Evolutionary conservation across 2,113 vertebrate genomes (phyloP), one percentile per base, ranked within the genome.

Genomic region (Bungarus multicinctus): DNA sequence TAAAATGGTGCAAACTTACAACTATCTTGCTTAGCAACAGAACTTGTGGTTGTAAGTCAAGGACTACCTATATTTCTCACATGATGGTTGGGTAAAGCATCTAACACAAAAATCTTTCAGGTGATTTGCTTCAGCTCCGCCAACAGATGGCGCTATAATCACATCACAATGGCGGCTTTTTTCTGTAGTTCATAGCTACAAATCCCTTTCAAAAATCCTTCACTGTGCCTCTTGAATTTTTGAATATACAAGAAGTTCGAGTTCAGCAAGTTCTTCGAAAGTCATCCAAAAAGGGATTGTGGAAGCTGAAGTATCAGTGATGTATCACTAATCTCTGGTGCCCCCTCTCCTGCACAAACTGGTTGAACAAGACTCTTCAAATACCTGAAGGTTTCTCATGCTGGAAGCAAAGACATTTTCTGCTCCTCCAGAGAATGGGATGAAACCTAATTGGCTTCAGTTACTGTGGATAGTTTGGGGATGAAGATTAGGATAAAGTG

Each of bases 131-230:
- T 91, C 43, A 23, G 52, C 69, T 89, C 90, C 81, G 64, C 12
- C 94, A 92, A 8, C 25, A 93, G 92, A 54, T 91, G 89, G 89
- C 4, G 50, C 34, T 93, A 45, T 30, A 86, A 34, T 22, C 55
- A 22, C 23, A 64, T 25, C 7, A 39, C 14, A 58, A 27, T 11
- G 23, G 22, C 3, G 52, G 39, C 11, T 1, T 53, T 14, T 69
- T 69, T 18, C 30, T 69, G 64, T 43, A 43, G 11, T 30, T 43
- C 50, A 55, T 20, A 86, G 14, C 39, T 50, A 52, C n/a, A 85
- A 22, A 39, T 34, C 39, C 43, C 22, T 58, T 86, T 93, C 69
- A 92, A 43, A 92, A 85, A 85, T 54, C 87, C 47, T 92, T 87
- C 25, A 43, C 54, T 45, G 34, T 91, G 45, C 85, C 55, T 88